Evolutionary conservation across 1,140 invertebrate species (phyloP).

Genomic region (Orchestia grillus): DNA sequence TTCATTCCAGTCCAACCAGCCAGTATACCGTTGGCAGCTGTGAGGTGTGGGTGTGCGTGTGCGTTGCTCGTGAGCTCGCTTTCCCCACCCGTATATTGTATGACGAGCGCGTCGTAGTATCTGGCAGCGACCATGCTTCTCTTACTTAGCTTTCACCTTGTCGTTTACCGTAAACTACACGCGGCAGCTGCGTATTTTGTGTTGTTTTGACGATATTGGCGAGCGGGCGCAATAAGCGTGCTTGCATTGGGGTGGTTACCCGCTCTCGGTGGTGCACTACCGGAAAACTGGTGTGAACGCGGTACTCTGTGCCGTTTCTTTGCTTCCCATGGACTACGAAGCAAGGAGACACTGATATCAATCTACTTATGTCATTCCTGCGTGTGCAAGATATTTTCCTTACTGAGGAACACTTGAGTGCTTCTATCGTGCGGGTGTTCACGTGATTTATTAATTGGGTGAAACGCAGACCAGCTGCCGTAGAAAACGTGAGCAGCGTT

Average conservation of each 20-base stretch:
- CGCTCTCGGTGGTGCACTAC: slow-evolving; percentile 29
- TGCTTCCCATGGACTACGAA: not conserved
- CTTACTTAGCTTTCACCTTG: slow-evolving; percentile 28
- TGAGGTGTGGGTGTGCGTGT: not conserved
- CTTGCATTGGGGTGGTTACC: slow-evolving; percentile 15
- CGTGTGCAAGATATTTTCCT: not conserved
- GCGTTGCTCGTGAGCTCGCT: not conserved
- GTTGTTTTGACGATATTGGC: not conserved
- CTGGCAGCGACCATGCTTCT: slow-evolving; percentile 23
- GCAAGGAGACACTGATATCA: not conserved
- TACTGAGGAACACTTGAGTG: not conserved
- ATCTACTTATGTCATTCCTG: not conserved
- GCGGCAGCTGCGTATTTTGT: not conserved
- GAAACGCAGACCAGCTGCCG: not conserved
- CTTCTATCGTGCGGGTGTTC: not conserved
- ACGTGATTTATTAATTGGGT: not conserved
- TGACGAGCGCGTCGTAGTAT: not conserved
- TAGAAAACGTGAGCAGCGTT: not conserved
- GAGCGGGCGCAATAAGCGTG: slow-evolving; percentile 11
- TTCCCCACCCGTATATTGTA: not conserved
- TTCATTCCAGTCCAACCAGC: too few species aligned
- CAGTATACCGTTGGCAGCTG: not conserved
- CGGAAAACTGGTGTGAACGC: not conserved
- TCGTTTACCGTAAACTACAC: slow-evolving; percentile 43
- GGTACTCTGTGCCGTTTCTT: not conserved